Percentiles rank a stretch among this genome's conserved stretches.
phyloP scores from a whole-genome alignment of 2,888 invertebrate genomes.

The Epinotia demarniana region DNA sequence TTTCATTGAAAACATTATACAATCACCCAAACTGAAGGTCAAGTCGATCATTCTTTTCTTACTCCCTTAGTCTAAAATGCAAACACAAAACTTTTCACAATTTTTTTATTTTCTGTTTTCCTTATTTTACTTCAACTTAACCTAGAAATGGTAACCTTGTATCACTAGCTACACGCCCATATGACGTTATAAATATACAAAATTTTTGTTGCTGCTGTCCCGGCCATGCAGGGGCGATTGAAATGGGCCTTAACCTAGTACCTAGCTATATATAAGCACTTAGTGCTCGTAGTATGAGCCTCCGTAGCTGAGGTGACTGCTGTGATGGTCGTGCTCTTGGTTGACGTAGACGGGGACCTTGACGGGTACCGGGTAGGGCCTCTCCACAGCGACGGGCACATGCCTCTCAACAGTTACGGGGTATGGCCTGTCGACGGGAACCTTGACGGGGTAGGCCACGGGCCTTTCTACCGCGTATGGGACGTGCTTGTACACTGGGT shows the following conservation, averaged over 20 bases:
- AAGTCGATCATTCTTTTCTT: slow-evolving; percentile 45
- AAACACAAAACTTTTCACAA: slow-evolving; percentile 57
- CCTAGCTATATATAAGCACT: slow-evolving; percentile 58
- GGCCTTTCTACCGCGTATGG: slow-evolving; percentile 86
- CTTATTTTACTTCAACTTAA: slow-evolving; percentile 77
- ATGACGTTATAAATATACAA: slow-evolving; percentile 74
- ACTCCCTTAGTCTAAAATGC: slow-evolving; percentile 53
- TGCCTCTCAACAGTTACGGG: slow-evolving; percentile 83
- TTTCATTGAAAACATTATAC: slow-evolving; percentile 55
- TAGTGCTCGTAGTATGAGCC: slow-evolving; percentile 74
- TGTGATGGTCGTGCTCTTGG: slow-evolving; percentile 55
- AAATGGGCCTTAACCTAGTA: slow-evolving; percentile 62
- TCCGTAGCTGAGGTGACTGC: slow-evolving; percentile 58
- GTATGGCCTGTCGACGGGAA: slow-evolving; percentile 87
- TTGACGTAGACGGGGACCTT: slow-evolving; percentile 77
- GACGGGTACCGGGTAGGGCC: slow-evolving; percentile 83
- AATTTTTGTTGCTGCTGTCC: slow-evolving; percentile 75
- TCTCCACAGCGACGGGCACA: slow-evolving; percentile 80
- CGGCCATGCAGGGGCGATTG: slow-evolving; percentile 73
- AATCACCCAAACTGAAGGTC: slow-evolving; percentile 65
- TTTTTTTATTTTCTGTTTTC: slow-evolving; percentile 71
- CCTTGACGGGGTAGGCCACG: slow-evolving; percentile 87
- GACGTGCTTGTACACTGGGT: slow-evolving; percentile 88
- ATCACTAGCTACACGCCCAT: slow-evolving; percentile 80
- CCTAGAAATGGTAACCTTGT: slow-evolving; percentile 80